Conservation (phyloP, 2,888 invertebrate species). For the Isoperla grammatica region DNA sequence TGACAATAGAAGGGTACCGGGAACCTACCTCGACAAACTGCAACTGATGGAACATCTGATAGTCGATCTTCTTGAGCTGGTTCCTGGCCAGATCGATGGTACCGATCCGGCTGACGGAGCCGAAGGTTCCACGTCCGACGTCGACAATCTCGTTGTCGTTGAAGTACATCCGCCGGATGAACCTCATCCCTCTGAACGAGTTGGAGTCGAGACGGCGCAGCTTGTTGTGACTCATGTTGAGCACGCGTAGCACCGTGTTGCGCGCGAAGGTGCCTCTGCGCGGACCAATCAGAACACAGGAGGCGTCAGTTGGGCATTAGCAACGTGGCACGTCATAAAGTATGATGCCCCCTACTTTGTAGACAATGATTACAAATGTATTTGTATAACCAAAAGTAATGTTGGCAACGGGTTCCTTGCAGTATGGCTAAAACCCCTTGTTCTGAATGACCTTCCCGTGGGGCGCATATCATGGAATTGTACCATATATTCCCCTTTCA, state of each 20-base stretch:
- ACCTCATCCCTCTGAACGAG: conserved; percentile 82
- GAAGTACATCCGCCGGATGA: conserved; percentile 70
- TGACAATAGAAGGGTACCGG: too few species aligned
- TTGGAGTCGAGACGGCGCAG: conserved; percentile 76
- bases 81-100: conserved; percentile 83
- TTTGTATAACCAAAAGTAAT: too few species aligned
- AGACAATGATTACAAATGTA: too few species aligned
- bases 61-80: conserved; percentile 70
- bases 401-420: too few species aligned
- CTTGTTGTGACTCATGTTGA: conserved; percentile 74
- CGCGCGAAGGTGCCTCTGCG: conserved; percentile 81
- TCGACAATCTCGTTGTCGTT: conserved; percentile 76
- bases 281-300: too few species aligned
- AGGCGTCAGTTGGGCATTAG: too few species aligned
- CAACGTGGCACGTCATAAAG: too few species aligned
- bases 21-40: conserved; percentile 68
- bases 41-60: conserved; percentile 81
- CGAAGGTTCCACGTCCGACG: conserved; percentile 77
- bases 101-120: conserved; percentile 70
- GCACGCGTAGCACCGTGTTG: conserved; percentile 72
- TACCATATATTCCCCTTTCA: too few species aligned
- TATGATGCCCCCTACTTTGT: too few species aligned
- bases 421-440: too few species aligned
- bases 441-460: too few species aligned
- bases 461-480: too few species aligned